Conservation (phyloP, 2,797 vertebrate genomes). For the Dermochelys coriacea region DNA sequence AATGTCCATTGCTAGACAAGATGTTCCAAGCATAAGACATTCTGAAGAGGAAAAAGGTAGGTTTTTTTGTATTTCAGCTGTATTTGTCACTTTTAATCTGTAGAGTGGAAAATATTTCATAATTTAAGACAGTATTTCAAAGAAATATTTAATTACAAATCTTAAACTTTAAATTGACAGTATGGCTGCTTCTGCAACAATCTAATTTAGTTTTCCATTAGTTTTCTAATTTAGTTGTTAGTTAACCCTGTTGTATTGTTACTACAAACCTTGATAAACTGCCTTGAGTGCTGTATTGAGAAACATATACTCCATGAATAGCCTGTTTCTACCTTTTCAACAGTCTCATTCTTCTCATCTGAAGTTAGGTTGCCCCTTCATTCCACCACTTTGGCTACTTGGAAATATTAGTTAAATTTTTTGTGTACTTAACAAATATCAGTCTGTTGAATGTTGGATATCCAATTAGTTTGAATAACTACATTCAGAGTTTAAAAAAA, state of each 20-base stretch:
- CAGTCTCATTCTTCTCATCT: background rate
- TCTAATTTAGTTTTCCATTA: background rate
- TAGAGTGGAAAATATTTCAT: background rate
- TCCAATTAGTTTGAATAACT: background rate
- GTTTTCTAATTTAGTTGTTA: background rate
- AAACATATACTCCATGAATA: background rate
- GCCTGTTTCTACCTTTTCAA: background rate
- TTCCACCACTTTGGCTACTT: background rate
- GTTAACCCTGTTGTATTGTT: background rate
- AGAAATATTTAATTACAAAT: background rate
- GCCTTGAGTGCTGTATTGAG: background rate
- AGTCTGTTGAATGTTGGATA: background rate
- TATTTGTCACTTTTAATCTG: background rate
- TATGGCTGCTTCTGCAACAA: constrained; percentile 1
- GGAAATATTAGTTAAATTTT: background rate
- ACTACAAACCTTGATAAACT: background rate
- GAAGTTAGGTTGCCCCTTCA: background rate
- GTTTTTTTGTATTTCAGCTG: constrained; percentile 45
- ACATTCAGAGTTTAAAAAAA: background rate
- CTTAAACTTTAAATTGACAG: background rate
- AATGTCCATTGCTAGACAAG: constrained; percentile 93
- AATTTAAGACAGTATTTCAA: background rate
- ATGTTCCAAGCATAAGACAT: constrained; percentile 63
- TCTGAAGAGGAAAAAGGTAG: constrained; percentile 88
- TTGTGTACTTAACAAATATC: background rate